These are phyloP conservation scores for Brenthis daphne DNA, from an alignment of 2,888 invertebrate species.

Conservation along the genomic window DNA sequence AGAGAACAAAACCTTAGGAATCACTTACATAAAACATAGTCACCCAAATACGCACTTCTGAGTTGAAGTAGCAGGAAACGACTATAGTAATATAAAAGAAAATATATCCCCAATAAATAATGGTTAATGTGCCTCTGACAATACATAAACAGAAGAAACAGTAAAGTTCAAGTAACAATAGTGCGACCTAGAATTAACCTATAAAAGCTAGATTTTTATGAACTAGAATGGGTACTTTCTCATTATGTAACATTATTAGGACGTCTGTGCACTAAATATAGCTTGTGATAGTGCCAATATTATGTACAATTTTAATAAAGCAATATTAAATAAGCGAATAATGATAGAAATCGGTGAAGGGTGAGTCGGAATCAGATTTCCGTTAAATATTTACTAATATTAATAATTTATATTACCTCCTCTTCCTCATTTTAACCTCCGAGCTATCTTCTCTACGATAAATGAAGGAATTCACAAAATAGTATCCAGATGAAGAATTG, in stretches of 20 bases:
- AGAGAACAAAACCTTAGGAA: too few relatives aligned
- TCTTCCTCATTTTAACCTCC: too few relatives aligned
- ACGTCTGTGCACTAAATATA: not conserved
- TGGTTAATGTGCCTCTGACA: not conserved
- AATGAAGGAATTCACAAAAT: too few relatives aligned
- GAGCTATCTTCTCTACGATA: too few relatives aligned
- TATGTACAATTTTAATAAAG: too few relatives aligned
- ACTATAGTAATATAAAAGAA: conserved; percentile 4
- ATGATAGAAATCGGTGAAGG: too few relatives aligned
- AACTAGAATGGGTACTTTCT: conserved; percentile 13
- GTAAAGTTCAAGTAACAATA: conserved; percentile 17
- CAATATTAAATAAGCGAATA: too few relatives aligned
- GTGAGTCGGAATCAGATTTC: too few relatives aligned
- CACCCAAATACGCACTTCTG: not conserved
- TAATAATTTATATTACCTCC: too few relatives aligned
- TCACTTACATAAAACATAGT: not conserved
- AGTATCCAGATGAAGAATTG: too few relatives aligned
- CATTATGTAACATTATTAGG: conserved; percentile 15
- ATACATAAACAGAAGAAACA: conserved; percentile 6
- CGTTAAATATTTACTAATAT: too few relatives aligned
- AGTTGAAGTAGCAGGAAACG: conserved; percentile 3
- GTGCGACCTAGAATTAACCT: conserved; percentile 15
- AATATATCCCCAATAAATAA: conserved; percentile 8
- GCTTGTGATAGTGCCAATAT: not conserved
- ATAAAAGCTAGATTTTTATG: conserved; percentile 22